Percentiles rank a stretch among this genome's conserved stretches.
phyloP scores from a whole-genome alignment of 1,140 invertebrate genomes.

The Heliothis virescens region DNA sequence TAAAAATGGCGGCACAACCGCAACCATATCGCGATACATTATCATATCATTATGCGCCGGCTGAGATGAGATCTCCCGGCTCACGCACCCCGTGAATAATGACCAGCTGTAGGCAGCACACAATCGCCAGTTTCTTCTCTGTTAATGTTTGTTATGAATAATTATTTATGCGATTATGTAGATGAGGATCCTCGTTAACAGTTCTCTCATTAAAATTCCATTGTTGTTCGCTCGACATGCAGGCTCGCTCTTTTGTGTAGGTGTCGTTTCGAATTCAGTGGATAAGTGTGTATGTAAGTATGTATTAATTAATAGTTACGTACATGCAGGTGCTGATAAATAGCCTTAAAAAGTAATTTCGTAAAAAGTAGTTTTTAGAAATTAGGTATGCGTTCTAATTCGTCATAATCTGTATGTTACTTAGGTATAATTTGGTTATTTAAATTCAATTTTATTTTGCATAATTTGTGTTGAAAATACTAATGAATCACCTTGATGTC shows the following conservation, averaged over 20 bases:
- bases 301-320: not conserved
- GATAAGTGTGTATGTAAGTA: not conserved
- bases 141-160: conserved; percentile 76
- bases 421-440: too few species aligned
- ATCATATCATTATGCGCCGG: conserved; percentile 53
- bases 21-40: conserved; percentile 57
- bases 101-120: conserved; percentile 47
- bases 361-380: too few species aligned
- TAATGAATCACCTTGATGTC: conserved; percentile 18
- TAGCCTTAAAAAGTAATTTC: not conserved
- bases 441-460: not conserved
- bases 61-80: conserved; percentile 48
- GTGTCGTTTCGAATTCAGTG: conserved; percentile 69
- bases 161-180: conserved; percentile 80
- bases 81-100: conserved; percentile 52
- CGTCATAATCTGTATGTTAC: too few species aligned
- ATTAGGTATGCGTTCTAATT: too few species aligned
- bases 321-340: not conserved
- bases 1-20: conserved; percentile 52
- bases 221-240: conserved; percentile 72
- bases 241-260: conserved; percentile 70
- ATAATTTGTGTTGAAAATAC: not conserved
- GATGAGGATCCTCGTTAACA: conserved; percentile 76
- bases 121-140: conserved; percentile 56
- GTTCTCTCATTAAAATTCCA: conserved; percentile 80